These are phyloP conservation scores for Disparrhopalites patrizii DNA, from an alignment of 2,888 invertebrate genomes.

Conservation along the genomic window DNA sequence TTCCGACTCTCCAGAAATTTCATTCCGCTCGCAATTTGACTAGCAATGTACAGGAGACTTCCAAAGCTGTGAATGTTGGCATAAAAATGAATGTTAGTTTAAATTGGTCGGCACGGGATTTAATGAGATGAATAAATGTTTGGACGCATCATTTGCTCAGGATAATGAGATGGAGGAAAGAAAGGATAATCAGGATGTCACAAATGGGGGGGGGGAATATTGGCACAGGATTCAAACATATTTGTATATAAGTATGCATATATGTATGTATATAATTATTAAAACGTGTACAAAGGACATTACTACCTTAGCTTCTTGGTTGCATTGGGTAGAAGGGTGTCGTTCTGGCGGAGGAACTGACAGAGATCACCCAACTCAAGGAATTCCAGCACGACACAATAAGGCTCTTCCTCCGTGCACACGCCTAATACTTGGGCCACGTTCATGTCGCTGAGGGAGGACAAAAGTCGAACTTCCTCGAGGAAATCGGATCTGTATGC, in stretches of 20 bases:
- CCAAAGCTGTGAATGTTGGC: conserved; percentile 34
- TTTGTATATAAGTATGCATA: too few species aligned
- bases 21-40: conserved; percentile 86
- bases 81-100: neutral
- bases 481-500: conserved; percentile 71
- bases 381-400: conserved; percentile 84
- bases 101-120: neutral
- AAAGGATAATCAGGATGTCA: too few species aligned
- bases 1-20: conserved; percentile 80
- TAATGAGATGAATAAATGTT: neutral
- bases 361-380: conserved; percentile 80
- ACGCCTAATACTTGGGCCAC: conserved; percentile 76
- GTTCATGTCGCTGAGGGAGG: conserved; percentile 79
- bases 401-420: conserved; percentile 74
- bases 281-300: conserved; percentile 14
- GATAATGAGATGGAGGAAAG: conserved; percentile 23
- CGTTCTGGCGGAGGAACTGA: conserved; percentile 59
- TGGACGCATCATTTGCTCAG: conserved; percentile 11
- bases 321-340: conserved; percentile 49
- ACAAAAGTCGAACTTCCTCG: conserved; percentile 78
- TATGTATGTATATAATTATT: too few species aligned
- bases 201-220: too few species aligned
- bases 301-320: conserved; percentile 43
- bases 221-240: conserved; percentile 4
- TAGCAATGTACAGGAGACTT: conserved; percentile 73